Evolutionary conservation across 1,140 invertebrate genomes (phyloP).

Genomic region (Tetranychus cinnabarinus): DNA sequence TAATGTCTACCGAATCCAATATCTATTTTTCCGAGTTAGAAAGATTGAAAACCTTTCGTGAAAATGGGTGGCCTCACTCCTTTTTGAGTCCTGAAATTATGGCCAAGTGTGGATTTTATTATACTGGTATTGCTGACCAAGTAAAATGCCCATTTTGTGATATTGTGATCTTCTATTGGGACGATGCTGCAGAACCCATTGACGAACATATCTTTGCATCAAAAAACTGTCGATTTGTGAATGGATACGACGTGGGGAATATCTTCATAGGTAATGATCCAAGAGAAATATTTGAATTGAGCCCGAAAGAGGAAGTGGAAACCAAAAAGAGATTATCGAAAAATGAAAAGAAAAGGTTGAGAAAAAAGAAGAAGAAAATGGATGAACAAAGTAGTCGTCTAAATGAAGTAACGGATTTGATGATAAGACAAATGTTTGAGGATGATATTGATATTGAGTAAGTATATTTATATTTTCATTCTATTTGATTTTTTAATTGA

Average conservation of each 20-base stretch:
- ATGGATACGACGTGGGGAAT: constrained; percentile 5
- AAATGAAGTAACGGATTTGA: neutral
- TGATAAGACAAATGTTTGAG: constrained; percentile 17
- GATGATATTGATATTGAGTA: constrained; percentile 19
- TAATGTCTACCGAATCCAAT: no score
- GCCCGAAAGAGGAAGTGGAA: no score
- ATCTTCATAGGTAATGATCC: constrained; percentile 2
- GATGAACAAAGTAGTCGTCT: no score
- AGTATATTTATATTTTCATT: neutral
- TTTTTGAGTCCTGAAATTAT: constrained; percentile 33
- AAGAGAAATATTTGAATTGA: neutral
- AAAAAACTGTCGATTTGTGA: constrained; percentile 13
- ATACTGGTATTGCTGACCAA: constrained; percentile 32
- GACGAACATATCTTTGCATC: constrained; percentile 42
- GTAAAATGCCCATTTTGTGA: constrained; percentile 66
- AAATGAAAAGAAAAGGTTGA: no score
- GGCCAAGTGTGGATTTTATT: constrained; percentile 60
- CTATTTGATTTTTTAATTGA: neutral
- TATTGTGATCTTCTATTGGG: constrained; percentile 64
- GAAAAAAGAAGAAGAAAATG: no score
- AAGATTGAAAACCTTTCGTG: neutral
- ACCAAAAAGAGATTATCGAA: no score
- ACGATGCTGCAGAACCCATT: constrained; percentile 44
- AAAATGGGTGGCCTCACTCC: neutral
- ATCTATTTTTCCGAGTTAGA: neutral